A percentile compares a stretch with the other conserved stretches of the same genome.
Conservation (phyloP, 2,888 invertebrate genomes). For the Lochmaea capreae region DNA sequence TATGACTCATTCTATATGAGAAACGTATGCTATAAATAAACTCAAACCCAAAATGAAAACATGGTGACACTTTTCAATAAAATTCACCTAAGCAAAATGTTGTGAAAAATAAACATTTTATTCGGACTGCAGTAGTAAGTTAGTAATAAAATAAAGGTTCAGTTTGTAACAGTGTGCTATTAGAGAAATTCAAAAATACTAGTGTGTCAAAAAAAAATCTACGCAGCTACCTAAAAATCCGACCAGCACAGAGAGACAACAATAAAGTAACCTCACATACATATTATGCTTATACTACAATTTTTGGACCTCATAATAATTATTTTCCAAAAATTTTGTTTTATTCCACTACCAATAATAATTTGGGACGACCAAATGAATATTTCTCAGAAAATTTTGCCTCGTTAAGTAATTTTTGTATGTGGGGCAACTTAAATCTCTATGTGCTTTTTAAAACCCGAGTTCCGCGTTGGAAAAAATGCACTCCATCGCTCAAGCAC, state of each 20-base stretch:
- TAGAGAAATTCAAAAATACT: constrained; percentile 42
- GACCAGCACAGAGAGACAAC: constrained; percentile 29
- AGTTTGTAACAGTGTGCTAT: constrained; percentile 45
- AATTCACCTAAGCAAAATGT: constrained; percentile 34
- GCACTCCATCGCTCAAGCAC: constrained; percentile 56
- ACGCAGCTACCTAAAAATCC: constrained; percentile 45
- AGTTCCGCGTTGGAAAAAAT: constrained; percentile 40
- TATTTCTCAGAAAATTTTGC: neutral
- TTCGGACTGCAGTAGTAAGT: constrained; percentile 41
- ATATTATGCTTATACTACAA: neutral
- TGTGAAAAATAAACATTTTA: constrained; percentile 31
- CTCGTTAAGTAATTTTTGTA: neutral
- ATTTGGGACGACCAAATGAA: no score
- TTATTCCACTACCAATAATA: no score
- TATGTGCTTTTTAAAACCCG: constrained; percentile 31
- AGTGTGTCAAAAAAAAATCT: constrained; percentile 45
- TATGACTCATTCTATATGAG: neutral
- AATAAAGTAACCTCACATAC: neutral
- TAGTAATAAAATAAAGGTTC: constrained; percentile 43
- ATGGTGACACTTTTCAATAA: constrained; percentile 18
- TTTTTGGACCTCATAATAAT: neutral
- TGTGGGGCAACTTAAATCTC: constrained; percentile 10
- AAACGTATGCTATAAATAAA: neutral
- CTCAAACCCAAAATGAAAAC: constrained; percentile 30
- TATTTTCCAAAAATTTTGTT: neutral